Conservation (phyloP, 2,888 invertebrate species). For the Lampropteryx suffumata region DNA sequence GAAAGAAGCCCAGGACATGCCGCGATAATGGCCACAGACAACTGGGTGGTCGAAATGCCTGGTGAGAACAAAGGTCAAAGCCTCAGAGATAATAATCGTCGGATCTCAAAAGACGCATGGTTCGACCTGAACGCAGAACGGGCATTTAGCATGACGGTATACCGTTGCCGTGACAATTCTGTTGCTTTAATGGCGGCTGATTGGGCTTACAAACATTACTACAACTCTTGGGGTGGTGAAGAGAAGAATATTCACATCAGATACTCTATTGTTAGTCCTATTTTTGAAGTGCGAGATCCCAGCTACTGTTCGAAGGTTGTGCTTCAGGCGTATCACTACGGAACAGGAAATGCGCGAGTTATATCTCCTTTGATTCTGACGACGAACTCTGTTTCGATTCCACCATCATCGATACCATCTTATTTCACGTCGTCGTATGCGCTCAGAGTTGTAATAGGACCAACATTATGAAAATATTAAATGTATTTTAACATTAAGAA, state of each 20-base stretch:
- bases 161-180: not conserved
- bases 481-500: too few relatives aligned
- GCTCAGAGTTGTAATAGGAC: too few relatives aligned
- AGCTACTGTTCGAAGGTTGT: conserved; percentile 1
- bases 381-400: too few relatives aligned
- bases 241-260: not conserved
- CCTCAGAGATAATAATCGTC: too few relatives aligned
- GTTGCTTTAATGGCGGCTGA: not conserved
- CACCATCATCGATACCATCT: too few relatives aligned
- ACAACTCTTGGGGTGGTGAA: not conserved
- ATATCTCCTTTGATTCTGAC: too few relatives aligned
- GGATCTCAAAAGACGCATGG: too few relatives aligned
- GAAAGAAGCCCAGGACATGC: not conserved
- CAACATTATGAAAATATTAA: too few relatives aligned
- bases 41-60: conserved; percentile 1
- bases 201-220: conserved; percentile 1
- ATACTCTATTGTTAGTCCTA: not conserved
- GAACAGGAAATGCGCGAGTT: too few relatives aligned
- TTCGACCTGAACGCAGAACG: too few relatives aligned
- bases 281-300: not conserved
- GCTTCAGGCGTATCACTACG: not conserved
- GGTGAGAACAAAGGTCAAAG: not conserved
- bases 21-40: not conserved
- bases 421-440: too few relatives aligned
- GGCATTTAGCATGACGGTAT: not conserved